Base-by-base conservation (phyloP, 1,140 invertebrate species). In the Bacillus rossius region DNA sequence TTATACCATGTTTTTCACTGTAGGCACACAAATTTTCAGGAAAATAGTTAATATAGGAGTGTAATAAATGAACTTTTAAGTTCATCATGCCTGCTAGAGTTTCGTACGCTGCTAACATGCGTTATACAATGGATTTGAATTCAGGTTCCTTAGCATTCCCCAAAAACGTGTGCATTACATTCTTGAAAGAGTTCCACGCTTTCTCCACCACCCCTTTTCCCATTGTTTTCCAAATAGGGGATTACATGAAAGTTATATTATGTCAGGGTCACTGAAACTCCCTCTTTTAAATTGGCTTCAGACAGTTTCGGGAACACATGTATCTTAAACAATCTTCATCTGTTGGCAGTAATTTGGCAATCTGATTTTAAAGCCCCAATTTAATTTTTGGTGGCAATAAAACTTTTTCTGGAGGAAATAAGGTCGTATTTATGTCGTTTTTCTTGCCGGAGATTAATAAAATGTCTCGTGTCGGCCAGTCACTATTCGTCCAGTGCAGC, bases 101-200 rank as follows among this genome's bases (percentile, higher is more conserved):
- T 51, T 51, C 3, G 37, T 51, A 51, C 49, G 49, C 49, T 51
- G 49, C 19, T n/a, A n/a, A n/a, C n/a, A n/a, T n/a, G n/a, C n/a
- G n/a, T n/a, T n/a, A n/a, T n/a, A n/a, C n/a, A n/a, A 51, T 3
- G 49, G 49, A 17, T 51, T 51, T 51, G 48, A 26, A 51, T 22
- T 23, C 19, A 51, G 49, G 49, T 1, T 51, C 49, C 26, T 3
- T 34, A 1, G 3, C 37, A 51, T 51, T 51, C 3, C 49, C 26
- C 10, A 2, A 25, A 51, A 51, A 2, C 49, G 25, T 51, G 49
- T 1, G 26, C 19, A 51, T 29, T 51, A 51, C 20, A 51, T 51
- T 29, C 49, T 51, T 51, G 26, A 3, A 51, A 51, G 49, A 3
- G 20, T 2, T 29, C 49, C 49, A 51, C 49, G 20, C 49, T 51